These are phyloP conservation scores for Endomychus coccineus DNA, from an alignment of 2,888 invertebrate genomes.

Conservation along the genomic window DNA sequence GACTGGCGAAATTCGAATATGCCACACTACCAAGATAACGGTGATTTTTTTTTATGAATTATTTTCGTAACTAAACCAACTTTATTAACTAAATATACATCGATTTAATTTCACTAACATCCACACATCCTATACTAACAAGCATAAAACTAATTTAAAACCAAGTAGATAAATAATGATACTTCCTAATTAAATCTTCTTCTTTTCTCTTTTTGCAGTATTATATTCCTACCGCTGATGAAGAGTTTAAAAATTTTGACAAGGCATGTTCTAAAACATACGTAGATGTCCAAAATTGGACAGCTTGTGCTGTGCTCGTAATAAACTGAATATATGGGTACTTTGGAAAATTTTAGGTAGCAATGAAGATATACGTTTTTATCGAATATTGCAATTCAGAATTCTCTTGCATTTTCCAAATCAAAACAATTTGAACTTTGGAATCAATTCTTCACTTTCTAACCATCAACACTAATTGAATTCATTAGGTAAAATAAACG, in stretches of 20 bases:
- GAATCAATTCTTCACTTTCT: too few species aligned
- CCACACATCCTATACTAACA: background rate
- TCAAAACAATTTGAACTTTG: too few species aligned
- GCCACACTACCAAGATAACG: slow-evolving; percentile 37
- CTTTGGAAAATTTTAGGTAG: too few species aligned
- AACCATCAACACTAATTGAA: too few species aligned
- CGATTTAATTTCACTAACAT: slow-evolving; percentile 11
- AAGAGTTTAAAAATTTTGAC: slow-evolving; percentile 21
- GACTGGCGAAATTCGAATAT: slow-evolving; percentile 35
- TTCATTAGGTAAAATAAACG: too few species aligned
- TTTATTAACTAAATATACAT: too few species aligned
- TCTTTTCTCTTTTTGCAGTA: slow-evolving; percentile 22
- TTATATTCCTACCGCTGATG: slow-evolving; percentile 20
- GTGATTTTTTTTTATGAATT: background rate
- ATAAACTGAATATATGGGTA: too few species aligned
- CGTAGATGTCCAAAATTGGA: slow-evolving; percentile 11
- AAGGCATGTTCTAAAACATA: slow-evolving; percentile 20
- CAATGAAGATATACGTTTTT: too few species aligned
- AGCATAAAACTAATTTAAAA: slow-evolving; percentile 4
- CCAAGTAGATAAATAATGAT: background rate
- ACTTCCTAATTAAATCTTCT: slow-evolving; percentile 12
- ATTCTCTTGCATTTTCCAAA: too few species aligned
- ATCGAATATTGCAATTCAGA: too few species aligned
- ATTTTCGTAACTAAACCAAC: background rate
- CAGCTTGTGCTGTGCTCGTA: slow-evolving; percentile 14